Conservation (phyloP, 2,797 vertebrate genomes). For the Muraenolepis orangiensis region DNA sequence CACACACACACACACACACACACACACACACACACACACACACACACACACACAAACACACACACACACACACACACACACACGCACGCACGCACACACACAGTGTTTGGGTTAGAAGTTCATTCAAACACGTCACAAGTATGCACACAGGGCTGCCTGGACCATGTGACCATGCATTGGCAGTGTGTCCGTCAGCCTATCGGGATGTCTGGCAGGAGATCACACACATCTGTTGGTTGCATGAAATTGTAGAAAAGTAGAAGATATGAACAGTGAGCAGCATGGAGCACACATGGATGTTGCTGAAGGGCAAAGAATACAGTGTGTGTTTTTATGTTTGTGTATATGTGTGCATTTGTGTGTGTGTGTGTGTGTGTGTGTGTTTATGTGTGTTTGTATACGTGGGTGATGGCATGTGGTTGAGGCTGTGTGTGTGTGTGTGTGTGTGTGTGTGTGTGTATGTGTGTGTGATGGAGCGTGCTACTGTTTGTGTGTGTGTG, state of each 20-base stretch:
- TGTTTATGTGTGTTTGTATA: background rate
- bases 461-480: background rate
- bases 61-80: slow-evolving; percentile 5
- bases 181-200: slow-evolving; percentile 12
- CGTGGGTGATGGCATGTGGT: slow-evolving; percentile 18
- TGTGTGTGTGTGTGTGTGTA: slow-evolving; percentile 6
- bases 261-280: slow-evolving; percentile 40
- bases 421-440: slow-evolving; percentile 7
- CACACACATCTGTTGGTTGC: slow-evolving; percentile 54
- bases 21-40: slow-evolving; percentile 8
- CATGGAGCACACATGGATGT: slow-evolving; percentile 43
- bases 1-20: background rate
- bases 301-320: slow-evolving; percentile 48
- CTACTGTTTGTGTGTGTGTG: slow-evolving; percentile 29
- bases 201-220: background rate
- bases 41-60: background rate
- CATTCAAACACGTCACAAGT: too few relatives aligned
- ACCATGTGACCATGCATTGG: slow-evolving; percentile 13
- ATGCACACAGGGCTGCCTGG: slow-evolving; percentile 1
- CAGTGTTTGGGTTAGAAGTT: background rate
- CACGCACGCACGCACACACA: background rate
- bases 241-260: slow-evolving; percentile 56
- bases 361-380: slow-evolving; percentile 6
- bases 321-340: background rate
- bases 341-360: slow-evolving; percentile 4